These are phyloP conservation scores for Picus viridis DNA, from an alignment of 2,797 vertebrate genomes.

Conservation along the genomic window DNA sequence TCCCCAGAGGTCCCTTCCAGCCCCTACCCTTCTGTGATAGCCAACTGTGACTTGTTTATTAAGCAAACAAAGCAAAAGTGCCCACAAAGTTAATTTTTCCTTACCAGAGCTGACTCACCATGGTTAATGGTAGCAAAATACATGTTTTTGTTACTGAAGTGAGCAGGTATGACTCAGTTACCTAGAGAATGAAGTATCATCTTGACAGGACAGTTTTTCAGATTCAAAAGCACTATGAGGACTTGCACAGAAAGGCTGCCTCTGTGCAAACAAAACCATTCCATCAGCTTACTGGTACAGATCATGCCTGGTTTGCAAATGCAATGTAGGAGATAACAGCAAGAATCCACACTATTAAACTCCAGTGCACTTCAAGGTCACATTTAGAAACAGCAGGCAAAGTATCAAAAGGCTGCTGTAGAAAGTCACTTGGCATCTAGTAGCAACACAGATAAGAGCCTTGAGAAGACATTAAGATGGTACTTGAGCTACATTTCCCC, in stretches of 20 bases:
- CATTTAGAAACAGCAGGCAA: not conserved
- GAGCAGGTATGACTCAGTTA: conserved; percentile 11
- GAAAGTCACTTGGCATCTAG: not conserved
- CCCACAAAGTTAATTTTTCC: not conserved
- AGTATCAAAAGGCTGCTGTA: not conserved
- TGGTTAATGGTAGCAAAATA: not conserved
- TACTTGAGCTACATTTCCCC: not conserved
- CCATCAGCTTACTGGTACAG: not conserved
- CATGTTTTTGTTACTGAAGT: not conserved
- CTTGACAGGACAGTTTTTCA: not conserved
- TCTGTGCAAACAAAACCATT: not conserved
- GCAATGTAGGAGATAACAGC: not conserved
- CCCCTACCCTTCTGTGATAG: no score
- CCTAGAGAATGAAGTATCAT: not conserved
- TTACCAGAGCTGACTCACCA: not conserved
- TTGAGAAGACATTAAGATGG: not conserved
- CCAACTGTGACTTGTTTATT: not conserved
- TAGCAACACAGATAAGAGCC: not conserved
- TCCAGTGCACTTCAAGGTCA: not conserved
- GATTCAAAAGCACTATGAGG: not conserved
- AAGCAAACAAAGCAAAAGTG: not conserved
- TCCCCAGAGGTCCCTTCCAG: no score
- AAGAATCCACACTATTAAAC: not conserved
- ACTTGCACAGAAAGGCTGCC: not conserved
- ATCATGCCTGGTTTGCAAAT: not conserved